These are phyloP conservation scores for Drosophila albomicans DNA, from an alignment of 1,140 invertebrate species.

Conservation along the genomic window DNA sequence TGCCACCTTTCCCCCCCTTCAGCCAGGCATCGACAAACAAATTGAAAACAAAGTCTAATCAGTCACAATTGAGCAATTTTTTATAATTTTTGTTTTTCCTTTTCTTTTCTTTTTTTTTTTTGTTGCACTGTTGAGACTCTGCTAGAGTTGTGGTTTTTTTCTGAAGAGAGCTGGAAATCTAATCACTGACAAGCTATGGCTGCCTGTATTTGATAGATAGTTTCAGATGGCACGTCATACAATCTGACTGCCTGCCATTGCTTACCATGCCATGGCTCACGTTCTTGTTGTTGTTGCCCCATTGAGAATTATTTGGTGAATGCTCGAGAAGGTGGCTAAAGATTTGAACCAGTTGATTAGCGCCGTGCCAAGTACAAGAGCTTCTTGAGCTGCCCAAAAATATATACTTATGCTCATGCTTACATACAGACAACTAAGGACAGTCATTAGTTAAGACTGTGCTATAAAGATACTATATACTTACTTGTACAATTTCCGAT, in stretches of 20 bases:
- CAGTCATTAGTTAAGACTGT: slow-evolving; percentile 43
- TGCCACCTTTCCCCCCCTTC: slow-evolving; percentile 14
- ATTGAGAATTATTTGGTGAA: slow-evolving; percentile 5
- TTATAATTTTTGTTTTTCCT: slow-evolving; percentile 42
- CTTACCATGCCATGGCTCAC: slow-evolving; percentile 7
- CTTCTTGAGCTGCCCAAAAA: slow-evolving; percentile 15
- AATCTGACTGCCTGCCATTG: background rate
- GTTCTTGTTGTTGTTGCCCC: slow-evolving; percentile 21
- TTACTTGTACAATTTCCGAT: slow-evolving; percentile 38
- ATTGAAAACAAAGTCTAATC: slow-evolving; percentile 83
- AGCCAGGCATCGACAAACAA: slow-evolving; percentile 56
- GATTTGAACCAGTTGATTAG: slow-evolving; percentile 66
- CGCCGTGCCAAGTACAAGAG: slow-evolving; percentile 41
- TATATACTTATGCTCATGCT: background rate
- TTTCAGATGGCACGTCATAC: slow-evolving; percentile 73
- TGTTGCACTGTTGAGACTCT: background rate
- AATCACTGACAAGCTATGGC: slow-evolving; percentile 82
- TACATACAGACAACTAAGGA: background rate
- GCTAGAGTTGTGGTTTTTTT: slow-evolving; percentile 48
- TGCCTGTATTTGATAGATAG: slow-evolving; percentile 82
- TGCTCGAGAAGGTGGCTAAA: slow-evolving; percentile 52
- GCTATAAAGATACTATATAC: slow-evolving; percentile 16
- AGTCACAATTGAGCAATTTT: slow-evolving; percentile 81
- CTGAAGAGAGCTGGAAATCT: slow-evolving; percentile 63
- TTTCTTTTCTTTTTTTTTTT: slow-evolving; percentile 29